Base-by-base conservation (phyloP, 2,797 vertebrate species). In the Orestias chungarensis region DNA sequence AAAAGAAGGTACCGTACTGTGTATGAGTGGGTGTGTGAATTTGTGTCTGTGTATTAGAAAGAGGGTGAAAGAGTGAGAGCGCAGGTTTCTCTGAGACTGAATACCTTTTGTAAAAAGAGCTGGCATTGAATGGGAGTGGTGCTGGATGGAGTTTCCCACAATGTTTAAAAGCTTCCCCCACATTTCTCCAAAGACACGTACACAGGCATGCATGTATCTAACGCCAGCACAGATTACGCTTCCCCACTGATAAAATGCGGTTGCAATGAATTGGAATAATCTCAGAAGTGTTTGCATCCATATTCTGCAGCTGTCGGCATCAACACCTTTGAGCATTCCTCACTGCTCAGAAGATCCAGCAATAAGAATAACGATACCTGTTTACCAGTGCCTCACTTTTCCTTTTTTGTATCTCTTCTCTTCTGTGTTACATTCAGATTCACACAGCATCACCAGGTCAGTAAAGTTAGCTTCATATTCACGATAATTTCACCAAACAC, bases 71-170 rank as follows among this genome's bases (percentile, higher is more conserved):
- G 80, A 75, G 79, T 66, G 82, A 75, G 86, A 72, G 83, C 74
- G 73, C 83, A 87, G 86, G 89, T 90, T 86, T 87, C 85, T 82
- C 73, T 68, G 86, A 84, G 74, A 86, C 86, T 91, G 90, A 93
- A 92, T 92, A 88, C 88, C 90, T 93, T 92, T 92, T 90, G 90
- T 91, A 89, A 90, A 85, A 81, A 70, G 91, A 93, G 87, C 84
- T 72, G 78, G 82, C 77, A 64, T 80, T 90, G 88, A 93, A 92
- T 93, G 89, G 89, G 91, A 92, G 88, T 92, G 87, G 89, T 93
- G 89, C 89, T 87, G 75, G 85, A 89, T 88, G 87, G 89, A 91
- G 81, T 91, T 92, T 93, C 90, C 92, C 91, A 92, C 90, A 88
- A 92, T 91, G 88, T 93, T 89, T 91, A 88, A 89, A 86, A 85